Evolutionary conservation across 2,888 invertebrate species (phyloP).

Genomic region (Aphrophora alni): DNA sequence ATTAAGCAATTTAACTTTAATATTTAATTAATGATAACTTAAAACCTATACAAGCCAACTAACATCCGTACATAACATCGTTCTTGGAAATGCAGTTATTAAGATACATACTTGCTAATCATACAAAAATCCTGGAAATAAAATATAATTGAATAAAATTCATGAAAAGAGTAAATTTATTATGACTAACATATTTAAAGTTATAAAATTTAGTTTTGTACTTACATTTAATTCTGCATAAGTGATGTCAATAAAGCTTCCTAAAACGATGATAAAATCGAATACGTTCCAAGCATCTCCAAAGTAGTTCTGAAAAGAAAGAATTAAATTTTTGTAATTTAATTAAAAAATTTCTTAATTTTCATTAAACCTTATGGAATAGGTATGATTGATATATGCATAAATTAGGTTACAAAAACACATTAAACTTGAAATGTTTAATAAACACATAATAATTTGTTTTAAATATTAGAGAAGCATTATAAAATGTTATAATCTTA

Average conservation of each 20-base stretch:
- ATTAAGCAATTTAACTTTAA: no score
- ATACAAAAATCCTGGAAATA: background rate
- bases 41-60: background rate
- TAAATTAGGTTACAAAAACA: no score
- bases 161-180: slow-evolving; percentile 16
- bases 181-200: background rate
- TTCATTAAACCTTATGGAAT: no score
- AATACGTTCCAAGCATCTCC: slow-evolving; percentile 98
- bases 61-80: background rate
- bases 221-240: slow-evolving; percentile 95
- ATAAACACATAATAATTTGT: no score
- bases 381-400: no score
- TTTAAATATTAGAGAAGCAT: no score
- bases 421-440: no score
- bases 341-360: no score
- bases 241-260: slow-evolving; percentile 97
- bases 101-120: slow-evolving; percentile 7
- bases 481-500: no score
- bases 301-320: slow-evolving; percentile 83
- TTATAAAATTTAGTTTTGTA: slow-evolving; percentile 52
- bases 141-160: background rate
- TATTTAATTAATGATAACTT: no score
- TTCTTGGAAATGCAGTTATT: no score
- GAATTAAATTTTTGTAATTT: no score
- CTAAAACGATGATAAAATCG: slow-evolving; percentile 95